These are phyloP conservation scores for Heterodera filipjevi DNA, from an alignment of 2,888 invertebrate species.

Conservation along the genomic window DNA sequence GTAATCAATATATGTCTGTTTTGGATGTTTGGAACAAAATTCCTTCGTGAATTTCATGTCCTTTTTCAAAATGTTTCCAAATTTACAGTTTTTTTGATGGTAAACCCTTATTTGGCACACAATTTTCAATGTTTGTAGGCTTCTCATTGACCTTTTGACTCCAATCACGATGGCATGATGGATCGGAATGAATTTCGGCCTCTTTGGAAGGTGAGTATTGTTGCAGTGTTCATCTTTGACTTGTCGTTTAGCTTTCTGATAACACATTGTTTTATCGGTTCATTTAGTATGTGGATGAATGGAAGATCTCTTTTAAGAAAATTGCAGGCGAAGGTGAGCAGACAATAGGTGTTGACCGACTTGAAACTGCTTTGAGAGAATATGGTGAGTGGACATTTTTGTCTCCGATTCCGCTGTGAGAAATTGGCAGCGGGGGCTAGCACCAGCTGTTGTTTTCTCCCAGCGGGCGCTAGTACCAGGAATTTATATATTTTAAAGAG, in stretches of 20 bases:
- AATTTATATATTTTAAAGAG: too few relatives aligned
- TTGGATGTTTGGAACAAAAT: too few relatives aligned
- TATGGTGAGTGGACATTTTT: neutral
- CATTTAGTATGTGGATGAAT: neutral
- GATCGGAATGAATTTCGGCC: slow-evolving; percentile 92
- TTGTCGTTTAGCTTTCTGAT: neutral
- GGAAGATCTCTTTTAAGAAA: neutral
- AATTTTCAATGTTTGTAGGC: slow-evolving; percentile 4
- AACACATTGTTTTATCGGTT: neutral
- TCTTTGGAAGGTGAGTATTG: slow-evolving; percentile 74
- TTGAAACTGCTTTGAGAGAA: neutral
- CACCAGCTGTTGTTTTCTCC: too few relatives aligned
- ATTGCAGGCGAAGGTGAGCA: neutral
- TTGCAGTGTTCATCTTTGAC: neutral
- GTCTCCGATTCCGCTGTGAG: too few relatives aligned
- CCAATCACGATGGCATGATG: slow-evolving; percentile 83
- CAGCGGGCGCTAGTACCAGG: too few relatives aligned
- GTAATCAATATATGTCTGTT: too few relatives aligned
- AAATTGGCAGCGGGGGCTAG: too few relatives aligned
- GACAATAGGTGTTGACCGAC: neutral
- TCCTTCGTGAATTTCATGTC: too few relatives aligned
- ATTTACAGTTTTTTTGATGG: too few relatives aligned
- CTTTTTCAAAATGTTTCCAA: too few relatives aligned
- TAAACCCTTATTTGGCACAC: too few relatives aligned
- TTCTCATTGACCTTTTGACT: slow-evolving; percentile 77